A percentile compares a stretch with the other conserved stretches of the same genome.
phyloP scores from a whole-genome alignment of 2,113 vertebrate genomes.

The Rousettus leschenaultii region DNA sequence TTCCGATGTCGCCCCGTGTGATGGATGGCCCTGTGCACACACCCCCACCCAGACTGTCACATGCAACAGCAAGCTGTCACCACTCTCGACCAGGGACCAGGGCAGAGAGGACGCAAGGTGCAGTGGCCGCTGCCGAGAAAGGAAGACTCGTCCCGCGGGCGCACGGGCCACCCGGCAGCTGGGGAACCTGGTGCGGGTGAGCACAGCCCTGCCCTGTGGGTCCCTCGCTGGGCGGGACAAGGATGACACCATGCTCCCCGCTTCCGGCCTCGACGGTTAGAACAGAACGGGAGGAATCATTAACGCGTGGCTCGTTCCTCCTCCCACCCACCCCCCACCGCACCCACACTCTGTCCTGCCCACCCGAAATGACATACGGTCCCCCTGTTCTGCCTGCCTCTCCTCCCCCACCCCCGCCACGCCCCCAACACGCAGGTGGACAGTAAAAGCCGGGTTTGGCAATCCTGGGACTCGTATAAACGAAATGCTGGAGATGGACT shows the following conservation, averaged over 20 bases:
- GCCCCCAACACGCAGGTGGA: constrained; percentile 10
- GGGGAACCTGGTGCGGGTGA: background rate
- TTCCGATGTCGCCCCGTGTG: background rate
- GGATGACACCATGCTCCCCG: background rate
- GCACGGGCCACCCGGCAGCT: background rate
- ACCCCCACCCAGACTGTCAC: background rate
- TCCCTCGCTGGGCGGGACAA: background rate
- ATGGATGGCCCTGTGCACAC: background rate
- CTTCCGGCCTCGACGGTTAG: background rate
- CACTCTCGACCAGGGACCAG: no score
- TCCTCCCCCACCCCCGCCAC: background rate
- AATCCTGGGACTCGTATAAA: background rate
- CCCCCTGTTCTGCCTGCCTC: background rate
- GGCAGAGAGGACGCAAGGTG: background rate
- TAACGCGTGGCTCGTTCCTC: background rate
- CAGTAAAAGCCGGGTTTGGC: constrained; percentile 14
- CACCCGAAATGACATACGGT: background rate
- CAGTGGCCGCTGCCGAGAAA: background rate
- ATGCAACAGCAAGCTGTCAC: accelerated
- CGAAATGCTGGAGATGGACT: constrained; percentile 8
- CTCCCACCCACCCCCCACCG: background rate
- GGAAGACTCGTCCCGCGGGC: background rate
- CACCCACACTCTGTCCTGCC: background rate
- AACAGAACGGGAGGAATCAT: background rate
- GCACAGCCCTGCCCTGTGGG: background rate